Evolutionary conservation across 2,888 invertebrate species (phyloP).

Genomic region (Hesperia comma): DNA sequence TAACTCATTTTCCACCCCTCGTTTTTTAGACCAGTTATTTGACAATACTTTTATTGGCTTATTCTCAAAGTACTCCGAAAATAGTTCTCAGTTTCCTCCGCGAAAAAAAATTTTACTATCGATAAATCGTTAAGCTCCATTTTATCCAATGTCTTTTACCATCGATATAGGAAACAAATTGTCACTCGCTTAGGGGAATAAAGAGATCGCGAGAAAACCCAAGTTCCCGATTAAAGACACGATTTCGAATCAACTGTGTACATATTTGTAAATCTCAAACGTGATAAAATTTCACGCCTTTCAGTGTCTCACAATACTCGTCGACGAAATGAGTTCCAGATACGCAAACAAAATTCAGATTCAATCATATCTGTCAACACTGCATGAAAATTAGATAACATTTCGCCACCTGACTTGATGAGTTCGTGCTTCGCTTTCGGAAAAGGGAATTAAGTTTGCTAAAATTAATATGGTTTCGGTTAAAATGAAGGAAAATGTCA

Average conservation of each 20-base stretch:
- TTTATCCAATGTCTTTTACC: too few species aligned
- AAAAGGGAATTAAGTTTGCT: constrained; percentile 28
- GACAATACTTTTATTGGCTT: too few species aligned
- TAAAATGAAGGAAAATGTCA: background rate
- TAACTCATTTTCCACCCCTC: too few species aligned
- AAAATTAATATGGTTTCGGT: background rate
- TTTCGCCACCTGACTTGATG: constrained; percentile 25
- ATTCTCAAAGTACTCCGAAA: too few species aligned
- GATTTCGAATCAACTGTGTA: background rate
- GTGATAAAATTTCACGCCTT: constrained; percentile 22
- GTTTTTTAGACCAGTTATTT: too few species aligned
- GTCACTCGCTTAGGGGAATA: background rate
- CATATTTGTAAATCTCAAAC: constrained; percentile 7
- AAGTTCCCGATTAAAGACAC: background rate
- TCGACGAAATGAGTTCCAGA: constrained; percentile 25
- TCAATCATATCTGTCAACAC: constrained; percentile 41
- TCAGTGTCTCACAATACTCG: constrained; percentile 15
- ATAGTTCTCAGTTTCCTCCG: too few species aligned
- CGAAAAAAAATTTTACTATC: too few species aligned
- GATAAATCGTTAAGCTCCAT: too few species aligned
- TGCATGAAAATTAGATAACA: constrained; percentile 29
- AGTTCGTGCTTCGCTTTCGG: constrained; percentile 17
- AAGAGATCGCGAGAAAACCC: background rate
- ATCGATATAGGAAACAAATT: too few species aligned
- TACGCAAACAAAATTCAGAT: constrained; percentile 44